phyloP scores from a whole-genome alignment of 2,113 vertebrate species.

The Tragelaphus scriptus region DNA sequence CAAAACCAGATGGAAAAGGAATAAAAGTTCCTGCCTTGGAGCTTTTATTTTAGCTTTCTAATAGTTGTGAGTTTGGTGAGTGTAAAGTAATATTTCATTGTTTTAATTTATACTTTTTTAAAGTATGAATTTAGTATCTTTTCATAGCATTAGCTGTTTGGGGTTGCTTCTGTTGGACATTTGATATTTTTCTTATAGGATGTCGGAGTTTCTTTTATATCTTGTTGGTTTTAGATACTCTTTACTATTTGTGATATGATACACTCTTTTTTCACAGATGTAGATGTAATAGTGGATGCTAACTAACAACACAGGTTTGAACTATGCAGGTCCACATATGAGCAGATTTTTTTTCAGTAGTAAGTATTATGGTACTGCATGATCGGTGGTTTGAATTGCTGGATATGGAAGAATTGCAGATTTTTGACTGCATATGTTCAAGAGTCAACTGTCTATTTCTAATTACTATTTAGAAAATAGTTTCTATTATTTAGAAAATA shows the following conservation, averaged over 20 bases:
- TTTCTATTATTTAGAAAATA: not conserved
- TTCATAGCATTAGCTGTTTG: not conserved
- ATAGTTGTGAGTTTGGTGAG: not conserved
- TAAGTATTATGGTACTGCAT: not conserved
- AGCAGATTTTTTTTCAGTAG: not conserved
- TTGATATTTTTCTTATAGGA: not conserved
- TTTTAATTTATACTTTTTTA: not conserved
- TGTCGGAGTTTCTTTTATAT: not conserved
- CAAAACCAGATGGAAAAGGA: not conserved
- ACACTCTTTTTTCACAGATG: not conserved
- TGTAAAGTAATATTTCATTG: not conserved
- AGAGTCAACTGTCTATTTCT: not conserved
- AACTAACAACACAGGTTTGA: not conserved
- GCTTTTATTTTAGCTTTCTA: not conserved
- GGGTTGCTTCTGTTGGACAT: not conserved
- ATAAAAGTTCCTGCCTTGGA: not conserved
- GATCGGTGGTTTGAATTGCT: not conserved
- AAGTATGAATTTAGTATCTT: not conserved
- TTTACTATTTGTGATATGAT: not conserved
- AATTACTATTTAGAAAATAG: not conserved
- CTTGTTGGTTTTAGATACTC: not conserved
- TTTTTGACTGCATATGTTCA: not conserved
- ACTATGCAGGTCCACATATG: not conserved
- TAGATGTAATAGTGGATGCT: not conserved
- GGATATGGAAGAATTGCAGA: not conserved